phyloP scores from a whole-genome alignment of 2,888 invertebrate genomes.

The Eremobia ochroleuca region DNA sequence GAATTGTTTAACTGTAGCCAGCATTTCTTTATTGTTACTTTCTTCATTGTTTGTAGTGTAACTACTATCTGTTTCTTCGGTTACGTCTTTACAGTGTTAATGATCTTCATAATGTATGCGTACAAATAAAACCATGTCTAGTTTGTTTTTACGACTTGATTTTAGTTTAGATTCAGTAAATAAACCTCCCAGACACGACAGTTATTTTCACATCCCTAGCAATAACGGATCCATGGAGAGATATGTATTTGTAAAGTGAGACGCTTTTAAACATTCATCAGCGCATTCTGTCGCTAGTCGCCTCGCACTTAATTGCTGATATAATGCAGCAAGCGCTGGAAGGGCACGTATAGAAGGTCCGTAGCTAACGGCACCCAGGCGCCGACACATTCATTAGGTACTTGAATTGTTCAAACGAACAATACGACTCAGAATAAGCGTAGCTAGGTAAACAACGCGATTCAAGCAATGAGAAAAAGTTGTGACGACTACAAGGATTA shows the following conservation, averaged over 20 bases:
- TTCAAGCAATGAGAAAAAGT: conserved; percentile 27
- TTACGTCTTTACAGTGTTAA: background rate
- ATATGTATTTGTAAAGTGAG: conserved; percentile 35
- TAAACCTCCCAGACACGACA: background rate
- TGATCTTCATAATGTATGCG: background rate
- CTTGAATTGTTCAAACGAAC: conserved; percentile 63
- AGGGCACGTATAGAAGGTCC: conserved; percentile 54
- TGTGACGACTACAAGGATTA: conserved; percentile 7
- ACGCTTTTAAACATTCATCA: conserved; percentile 49
- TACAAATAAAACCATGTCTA: background rate
- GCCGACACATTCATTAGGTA: conserved; percentile 64
- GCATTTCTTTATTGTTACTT: conserved; percentile 7
- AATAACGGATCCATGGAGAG: conserved; percentile 9
- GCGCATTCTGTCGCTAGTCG: conserved; percentile 48
- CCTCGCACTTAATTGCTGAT: conserved; percentile 56
- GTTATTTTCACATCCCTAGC: conserved; percentile 19
- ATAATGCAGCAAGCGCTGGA: conserved; percentile 53
- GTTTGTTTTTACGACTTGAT: background rate
- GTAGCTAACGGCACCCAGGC: conserved; percentile 59
- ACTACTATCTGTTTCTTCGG: background rate
- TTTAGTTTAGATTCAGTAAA: background rate
- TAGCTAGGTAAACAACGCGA: conserved; percentile 32
- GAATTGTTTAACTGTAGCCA: conserved; percentile 1
- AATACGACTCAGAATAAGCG: conserved; percentile 38
- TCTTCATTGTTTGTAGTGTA: conserved; percentile 1